Percentiles rank a stretch among this genome's conserved stretches.
Evolutionary conservation across 2,888 invertebrate genomes (phyloP).

Genomic region (Mylabris sibirica): DNA sequence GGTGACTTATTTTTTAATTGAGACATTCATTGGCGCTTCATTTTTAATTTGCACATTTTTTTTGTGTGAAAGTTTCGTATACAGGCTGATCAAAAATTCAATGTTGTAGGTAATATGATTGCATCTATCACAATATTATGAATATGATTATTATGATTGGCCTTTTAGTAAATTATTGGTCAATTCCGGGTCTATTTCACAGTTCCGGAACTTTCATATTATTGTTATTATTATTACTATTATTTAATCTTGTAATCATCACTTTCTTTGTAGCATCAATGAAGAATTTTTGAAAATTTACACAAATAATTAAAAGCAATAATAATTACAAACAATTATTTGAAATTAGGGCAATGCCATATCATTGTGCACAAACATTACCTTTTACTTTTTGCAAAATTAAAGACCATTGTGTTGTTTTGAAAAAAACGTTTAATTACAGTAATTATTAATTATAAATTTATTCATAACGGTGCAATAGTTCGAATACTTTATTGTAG

Average conservation of each 20-base stretch:
- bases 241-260: neutral
- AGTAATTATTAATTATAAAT: neutral
- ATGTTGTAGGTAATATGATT: neutral
- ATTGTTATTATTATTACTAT: neutral
- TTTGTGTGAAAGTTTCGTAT: constrained; percentile 7
- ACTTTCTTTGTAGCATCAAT: neutral
- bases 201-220: constrained; percentile 2
- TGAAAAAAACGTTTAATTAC: neutral
- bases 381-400: constrained; percentile 10
- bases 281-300: too few relatives aligned
- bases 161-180: neutral
- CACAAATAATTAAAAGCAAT: too few relatives aligned
- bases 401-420: neutral
- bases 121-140: neutral
- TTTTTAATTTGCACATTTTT: neutral
- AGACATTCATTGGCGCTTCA: neutral
- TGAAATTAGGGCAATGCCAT: constrained; percentile 4
- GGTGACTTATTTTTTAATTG: too few relatives aligned
- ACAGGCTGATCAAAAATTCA: neutral
- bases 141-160: neutral
- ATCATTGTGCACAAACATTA: neutral
- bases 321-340: too few relatives aligned
- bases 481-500: neutral
- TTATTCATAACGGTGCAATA: neutral
- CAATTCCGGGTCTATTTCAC: neutral